phyloP scores from a whole-genome alignment of 1,140 invertebrate genomes.

The Hypothenemus hampei region DNA sequence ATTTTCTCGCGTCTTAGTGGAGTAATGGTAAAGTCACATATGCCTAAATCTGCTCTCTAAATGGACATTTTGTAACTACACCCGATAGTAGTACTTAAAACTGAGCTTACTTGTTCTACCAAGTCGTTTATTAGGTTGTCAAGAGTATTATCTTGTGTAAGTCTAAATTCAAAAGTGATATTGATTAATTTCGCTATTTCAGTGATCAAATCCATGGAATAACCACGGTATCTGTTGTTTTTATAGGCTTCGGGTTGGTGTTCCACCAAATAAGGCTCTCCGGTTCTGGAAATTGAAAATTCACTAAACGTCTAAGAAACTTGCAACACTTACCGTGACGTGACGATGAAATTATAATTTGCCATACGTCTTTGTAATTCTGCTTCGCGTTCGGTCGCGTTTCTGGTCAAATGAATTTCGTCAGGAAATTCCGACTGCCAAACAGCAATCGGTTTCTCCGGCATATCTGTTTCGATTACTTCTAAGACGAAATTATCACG shows the following conservation, averaged over 20 bases:
- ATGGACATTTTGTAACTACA: neutral
- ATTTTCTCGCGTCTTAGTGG: slow-evolving; percentile 74
- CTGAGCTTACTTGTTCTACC: slow-evolving; percentile 32
- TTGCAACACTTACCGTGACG: slow-evolving; percentile 39
- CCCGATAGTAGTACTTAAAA: neutral
- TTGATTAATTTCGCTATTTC: slow-evolving; percentile 66
- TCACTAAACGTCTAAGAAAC: neutral
- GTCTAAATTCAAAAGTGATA: slow-evolving; percentile 71
- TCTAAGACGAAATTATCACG: slow-evolving; percentile 34
- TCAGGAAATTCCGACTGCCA: slow-evolving; percentile 31
- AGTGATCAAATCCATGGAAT: slow-evolving; percentile 74
- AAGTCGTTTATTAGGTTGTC: slow-evolving; percentile 21
- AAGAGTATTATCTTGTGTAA: slow-evolving; percentile 64
- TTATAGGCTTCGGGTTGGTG: slow-evolving; percentile 65
- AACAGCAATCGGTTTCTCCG: slow-evolving; percentile 25
- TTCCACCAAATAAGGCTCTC: slow-evolving; percentile 69
- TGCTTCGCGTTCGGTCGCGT: slow-evolving; percentile 28
- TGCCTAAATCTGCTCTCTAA: slow-evolving; percentile 84
- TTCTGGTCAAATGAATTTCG: slow-evolving; percentile 26
- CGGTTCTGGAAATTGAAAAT: slow-evolving; percentile 36
- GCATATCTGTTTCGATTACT: slow-evolving; percentile 27
- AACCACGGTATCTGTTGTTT: slow-evolving; percentile 70
- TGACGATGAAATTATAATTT: slow-evolving; percentile 34
- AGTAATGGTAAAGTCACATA: slow-evolving; percentile 90
- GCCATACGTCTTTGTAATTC: slow-evolving; percentile 29